Conservation (phyloP, 1,140 invertebrate genomes). For the Oncopodura yosiiana region DNA sequence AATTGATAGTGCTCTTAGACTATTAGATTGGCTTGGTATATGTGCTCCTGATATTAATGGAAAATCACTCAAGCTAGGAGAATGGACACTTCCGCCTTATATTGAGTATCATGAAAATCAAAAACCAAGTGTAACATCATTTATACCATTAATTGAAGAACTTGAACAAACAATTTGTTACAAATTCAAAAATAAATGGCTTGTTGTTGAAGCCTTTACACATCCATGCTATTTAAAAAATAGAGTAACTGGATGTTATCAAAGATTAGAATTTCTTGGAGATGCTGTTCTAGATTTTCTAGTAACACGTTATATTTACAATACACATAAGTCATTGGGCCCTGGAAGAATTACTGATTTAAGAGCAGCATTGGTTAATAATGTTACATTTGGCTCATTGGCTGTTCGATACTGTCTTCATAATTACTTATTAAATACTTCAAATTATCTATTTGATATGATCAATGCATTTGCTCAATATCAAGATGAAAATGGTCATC, state of each 20-base stretch:
- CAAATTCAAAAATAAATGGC: slow-evolving; percentile 47
- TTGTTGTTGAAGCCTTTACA: slow-evolving; percentile 72
- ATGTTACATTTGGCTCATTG: slow-evolving; percentile 82
- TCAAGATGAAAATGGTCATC: slow-evolving; percentile 59
- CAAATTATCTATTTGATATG: slow-evolving; percentile 52
- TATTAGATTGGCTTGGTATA: slow-evolving; percentile 25
- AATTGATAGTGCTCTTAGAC: slow-evolving; percentile 4
- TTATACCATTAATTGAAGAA: no score
- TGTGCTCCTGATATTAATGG: no score
- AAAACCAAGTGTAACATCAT: no score
- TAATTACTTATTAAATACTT: slow-evolving; percentile 55
- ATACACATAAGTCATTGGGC: slow-evolving; percentile 53
- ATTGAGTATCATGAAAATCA: no score
- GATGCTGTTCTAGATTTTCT: slow-evolving; percentile 89
- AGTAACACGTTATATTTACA: slow-evolving; percentile 76
- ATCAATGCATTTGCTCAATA: slow-evolving; percentile 71
- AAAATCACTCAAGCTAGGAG: no score
- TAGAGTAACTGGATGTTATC: slow-evolving; percentile 77
- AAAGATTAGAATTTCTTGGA: slow-evolving; percentile 88
- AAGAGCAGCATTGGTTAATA: slow-evolving; percentile 87
- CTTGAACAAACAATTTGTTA: slow-evolving; percentile 40
- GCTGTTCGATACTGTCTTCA: slow-evolving; percentile 75
- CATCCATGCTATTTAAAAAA: slow-evolving; percentile 85
- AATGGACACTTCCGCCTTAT: no score
- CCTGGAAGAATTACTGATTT: slow-evolving; percentile 85